Base-by-base conservation (phyloP, 1,140 invertebrate genomes). In the Drosophila neocordata region DNA sequence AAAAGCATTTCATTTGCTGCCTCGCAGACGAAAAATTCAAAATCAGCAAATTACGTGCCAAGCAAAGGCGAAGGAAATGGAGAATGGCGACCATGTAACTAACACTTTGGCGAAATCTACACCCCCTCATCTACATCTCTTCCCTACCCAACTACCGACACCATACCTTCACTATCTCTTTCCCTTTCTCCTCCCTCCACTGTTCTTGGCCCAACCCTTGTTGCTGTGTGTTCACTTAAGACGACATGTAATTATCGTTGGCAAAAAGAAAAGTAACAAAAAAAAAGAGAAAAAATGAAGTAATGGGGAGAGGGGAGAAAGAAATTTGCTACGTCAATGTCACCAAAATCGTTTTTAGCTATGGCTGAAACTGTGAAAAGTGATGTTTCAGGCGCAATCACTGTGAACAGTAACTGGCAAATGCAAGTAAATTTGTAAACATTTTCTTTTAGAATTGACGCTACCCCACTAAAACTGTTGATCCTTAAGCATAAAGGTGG, bases 21-120 rank as follows among this genome's bases (percentile, higher is more conserved):
- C 81, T 66, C 81, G 73, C 69, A 69, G 77, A 77, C 82, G 73
- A 87, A 77, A 48, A 85, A 81, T 85, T 85, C 70, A 87, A 85
- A 85, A 85, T 85, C 82, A 85, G 82, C 82, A 85, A 85, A 87
- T 85, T 85, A 85, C 82, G 82, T 85, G 82, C 78, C 75, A 84
- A 73, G 72, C 58, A 48, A 48, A 48, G 15, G 8, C 41, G 41
- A 48, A 48, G 41, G 41, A 48, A 48, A 48, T 48, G 58, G 58
- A 60, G 70, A 69, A 77, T 77, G 65, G 65, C 65, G 65, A 57
- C 56, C 83, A 87, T 87, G 81, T 87, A 87, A 85, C 81, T 87
- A 85, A 85, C 81, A 85, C 81, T 85, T 69, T 69, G 73, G 66
- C 73, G 81, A 44, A 58, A 65, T 35, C 11, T 18, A 44, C 70